Evolutionary conservation across 1,140 invertebrate genomes (phyloP), one percentile per base, ranked within the genome.

Genomic region (Aricia agestis): DNA sequence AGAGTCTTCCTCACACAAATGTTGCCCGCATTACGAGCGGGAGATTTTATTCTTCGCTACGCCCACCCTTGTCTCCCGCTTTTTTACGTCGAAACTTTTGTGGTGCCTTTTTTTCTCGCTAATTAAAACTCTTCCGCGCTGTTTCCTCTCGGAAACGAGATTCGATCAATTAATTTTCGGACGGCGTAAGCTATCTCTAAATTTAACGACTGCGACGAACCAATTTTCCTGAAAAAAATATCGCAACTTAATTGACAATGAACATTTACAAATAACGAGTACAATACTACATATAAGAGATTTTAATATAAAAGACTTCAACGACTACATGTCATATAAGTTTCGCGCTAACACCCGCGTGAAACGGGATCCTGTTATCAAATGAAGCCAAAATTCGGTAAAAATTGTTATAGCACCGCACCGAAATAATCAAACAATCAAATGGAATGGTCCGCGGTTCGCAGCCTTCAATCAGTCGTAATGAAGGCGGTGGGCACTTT

Each of bases 81-180:
- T 89, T 90, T 91, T 91, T 91, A 89, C 89, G 80, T 90, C 80
- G 81, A 80, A 89, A 90, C 74, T 89, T 90, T 89, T 86, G 84
- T 83, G 86, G 82, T 86, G 87, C 83, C 85, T 89, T 90, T 86
- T 83, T 90, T 91, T 89, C 85, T 86, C 86, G 86, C 88, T 91
- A 91, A 91, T 91, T 91, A 91, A 91, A 91, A 91, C 88, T 91
- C 88, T 91, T 91, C 88, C 87, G 85, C 88, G 85, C 88, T 85
- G 89, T 91, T 90, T 91, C 85, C 86, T 89, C 79, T 79, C 77
- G 85, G 83, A 82, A 90, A 87, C 88, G 87, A 86, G 88, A 91
- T 90, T 82, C 88, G 86, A 91, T 90, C 89, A 91, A 91, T 91
- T 91, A 91, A 89, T 89, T 89, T 90, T 88, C 87, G 78, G 83